Evolutionary conservation across 2,888 invertebrate species (phyloP), one percentile per base, ranked within the genome.

Genomic region (Cacoxenus indagator): DNA sequence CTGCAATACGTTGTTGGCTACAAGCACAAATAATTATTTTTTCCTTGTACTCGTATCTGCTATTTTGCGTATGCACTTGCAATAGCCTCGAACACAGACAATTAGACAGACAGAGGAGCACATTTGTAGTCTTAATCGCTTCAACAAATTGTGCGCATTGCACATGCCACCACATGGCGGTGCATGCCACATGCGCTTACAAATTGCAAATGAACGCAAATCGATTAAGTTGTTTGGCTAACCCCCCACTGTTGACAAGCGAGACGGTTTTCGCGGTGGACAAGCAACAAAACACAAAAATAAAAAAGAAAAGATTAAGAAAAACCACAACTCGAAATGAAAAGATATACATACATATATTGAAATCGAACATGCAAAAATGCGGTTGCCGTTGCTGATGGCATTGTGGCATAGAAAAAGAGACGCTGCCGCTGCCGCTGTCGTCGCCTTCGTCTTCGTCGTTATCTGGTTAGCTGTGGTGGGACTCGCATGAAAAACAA

Each of bases 121-220:
- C 45, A 62, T 62, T 62, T 62, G 61, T 62, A 45, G 61, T 24
- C 43, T 62, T 62, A 62, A 62, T 62, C 61, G 61, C 24, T 62
- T 45, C 61, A 24, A 62, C 61, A 62, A 62, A 62, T 62, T 57
- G 57, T 68, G 43, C 55, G 5, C 46, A 57, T 31, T 69, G 69
- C 59, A 46, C 59, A 61, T 62, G 64, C 51, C 26, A n/a, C n/a
- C n/a, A 55, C 59, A 67, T 68, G 43, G 22, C 54, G 45, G 24
- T 17, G 57, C 43, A 37, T 26, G 66, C 57, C 31, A 54, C 26
- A 55, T 27, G 4, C n/a, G 55, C 55, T 80, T 76, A 82, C 82
- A 80, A 80, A 80, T 79, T 80, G 73, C 79, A 80, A 80, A 80
- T 80, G 79, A 82, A 80, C 82, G 77, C 75, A 75, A 82, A 82